Evolutionary conservation across 1,140 invertebrate species (phyloP), one percentile per base, ranked within the genome.

Genomic region (Lepidurus couesii): DNA sequence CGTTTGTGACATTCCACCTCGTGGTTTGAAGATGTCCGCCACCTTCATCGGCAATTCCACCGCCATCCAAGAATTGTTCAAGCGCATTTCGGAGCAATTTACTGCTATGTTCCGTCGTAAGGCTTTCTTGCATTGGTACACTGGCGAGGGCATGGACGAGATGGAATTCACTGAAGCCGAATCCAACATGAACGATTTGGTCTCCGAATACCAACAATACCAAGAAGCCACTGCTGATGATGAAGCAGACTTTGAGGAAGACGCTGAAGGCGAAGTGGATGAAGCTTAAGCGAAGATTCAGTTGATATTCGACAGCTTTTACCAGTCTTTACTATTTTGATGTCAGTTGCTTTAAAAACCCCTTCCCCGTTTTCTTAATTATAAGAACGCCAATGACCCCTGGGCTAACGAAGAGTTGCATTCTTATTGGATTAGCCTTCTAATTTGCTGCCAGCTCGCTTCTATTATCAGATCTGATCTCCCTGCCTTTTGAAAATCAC

Each of bases 71-170:
- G 92, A 93, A 83, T 85, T 96, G 81, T 95, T 95, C 86, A 95
- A 95, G 85, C 88, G 93, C 82, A 92, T 95, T 83, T 92, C 91
- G 10, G 93, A 95, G 85, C 92, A 95, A 83, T 95, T 95, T 83
- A 93, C 92, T 21, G 92, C 94, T 77, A 97, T 97, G 95, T 97
- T 97, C 89, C 90, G 95, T 82, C 88, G 95, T 82, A 95, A 96
- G 86, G 95, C 95, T 84, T 97, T 97, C 90, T 88, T 97, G 77
- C 95, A 97, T 88, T 97, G 95, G 95, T 92, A 93, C 90, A 92
- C 92, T 88, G 86, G 86, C 24, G 87, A 88, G 82, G 87, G 87
- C 34, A 89, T 89, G 89, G 87, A 89, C 81, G 88, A 89, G 82
- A 88, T 88, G 88, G 88, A 91, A 84, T 90, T 90, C 84, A 90